Evolutionary conservation across 2,888 invertebrate species (phyloP).

Genomic region (Pasiphila rectangulata): DNA sequence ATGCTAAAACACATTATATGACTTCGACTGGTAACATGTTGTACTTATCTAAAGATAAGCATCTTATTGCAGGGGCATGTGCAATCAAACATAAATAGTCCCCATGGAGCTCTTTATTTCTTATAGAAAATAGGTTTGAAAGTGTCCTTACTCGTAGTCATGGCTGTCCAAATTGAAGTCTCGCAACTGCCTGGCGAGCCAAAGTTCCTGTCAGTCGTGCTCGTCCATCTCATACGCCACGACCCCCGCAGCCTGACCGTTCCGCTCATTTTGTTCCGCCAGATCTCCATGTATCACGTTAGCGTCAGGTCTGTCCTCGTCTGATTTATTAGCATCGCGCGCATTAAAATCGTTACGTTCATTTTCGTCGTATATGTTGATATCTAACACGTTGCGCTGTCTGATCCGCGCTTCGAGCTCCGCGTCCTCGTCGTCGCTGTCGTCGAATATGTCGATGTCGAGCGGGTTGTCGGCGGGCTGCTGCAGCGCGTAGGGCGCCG

Average conservation of each 20-base stretch:
- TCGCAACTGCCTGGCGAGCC: slow-evolving; percentile 6
- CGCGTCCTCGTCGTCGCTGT: slow-evolving; percentile 11
- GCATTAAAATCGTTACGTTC: not conserved
- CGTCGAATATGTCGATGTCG: slow-evolving; percentile 19
- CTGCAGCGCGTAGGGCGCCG: slow-evolving; percentile 3
- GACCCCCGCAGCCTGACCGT: not conserved
- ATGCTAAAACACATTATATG: too few species aligned
- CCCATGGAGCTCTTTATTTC: too few species aligned
- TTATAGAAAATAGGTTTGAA: too few species aligned
- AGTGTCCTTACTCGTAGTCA: not conserved
- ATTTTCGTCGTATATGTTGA: slow-evolving; percentile 4
- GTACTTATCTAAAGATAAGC: too few species aligned
- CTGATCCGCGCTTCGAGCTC: not conserved
- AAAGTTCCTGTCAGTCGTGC: slow-evolving; percentile 8
- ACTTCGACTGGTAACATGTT: too few species aligned
- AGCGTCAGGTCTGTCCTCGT: slow-evolving; percentile 12
- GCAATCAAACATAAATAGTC: too few species aligned
- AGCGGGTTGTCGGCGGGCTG: slow-evolving; percentile 7
- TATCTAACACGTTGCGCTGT: slow-evolving; percentile 8
- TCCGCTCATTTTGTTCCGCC: slow-evolving; percentile 7
- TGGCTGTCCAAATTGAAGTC: not conserved
- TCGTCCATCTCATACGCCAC: slow-evolving; percentile 6
- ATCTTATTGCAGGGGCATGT: too few species aligned
- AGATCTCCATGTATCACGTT: slow-evolving; percentile 7
- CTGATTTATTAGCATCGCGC: slow-evolving; percentile 9